Percentiles rank a stretch among this genome's conserved stretches.
Conservation (phyloP, 37 sponge, comb jelly and placozoan genomes). For the Spongia lamella region DNA sequence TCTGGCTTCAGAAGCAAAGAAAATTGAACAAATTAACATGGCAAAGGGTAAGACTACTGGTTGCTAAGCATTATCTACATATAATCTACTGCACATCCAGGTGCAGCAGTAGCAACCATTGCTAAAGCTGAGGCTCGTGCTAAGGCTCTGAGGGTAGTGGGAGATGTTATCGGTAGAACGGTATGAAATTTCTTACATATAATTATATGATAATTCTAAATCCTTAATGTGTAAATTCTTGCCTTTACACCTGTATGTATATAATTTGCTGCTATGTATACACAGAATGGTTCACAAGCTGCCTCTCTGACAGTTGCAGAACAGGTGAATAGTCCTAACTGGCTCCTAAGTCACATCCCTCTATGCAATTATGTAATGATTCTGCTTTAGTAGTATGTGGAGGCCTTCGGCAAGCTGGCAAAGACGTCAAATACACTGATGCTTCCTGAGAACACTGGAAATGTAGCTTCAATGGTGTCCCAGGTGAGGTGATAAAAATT, state of each 20-base stretch:
- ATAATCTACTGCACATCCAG: constrained; percentile 30
- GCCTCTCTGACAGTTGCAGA: constrained; percentile 90
- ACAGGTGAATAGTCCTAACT: constrained; percentile 3
- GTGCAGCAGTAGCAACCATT: constrained; percentile 79
- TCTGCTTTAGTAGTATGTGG: constrained; percentile 70
- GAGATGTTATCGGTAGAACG: constrained; percentile 64
- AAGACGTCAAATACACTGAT: constrained; percentile 87
- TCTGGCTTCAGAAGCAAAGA: constrained; percentile 88
- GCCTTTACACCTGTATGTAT: neutral
- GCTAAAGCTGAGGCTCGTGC: constrained; percentile 81
- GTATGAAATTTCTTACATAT: no score
- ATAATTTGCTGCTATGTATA: neutral
- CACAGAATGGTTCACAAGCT: constrained; percentile 76
- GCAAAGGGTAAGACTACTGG: constrained; percentile 74
- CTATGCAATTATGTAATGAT: neutral
- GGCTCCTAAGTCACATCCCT: neutral
- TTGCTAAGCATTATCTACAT: neutral
- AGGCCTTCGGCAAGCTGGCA: constrained; percentile 89
- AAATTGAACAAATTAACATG: constrained; percentile 87
- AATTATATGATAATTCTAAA: neutral
- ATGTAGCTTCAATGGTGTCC: constrained; percentile 92
- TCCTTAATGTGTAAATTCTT: no score
- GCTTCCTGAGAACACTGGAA: constrained; percentile 88
- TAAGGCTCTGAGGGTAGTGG: constrained; percentile 62
- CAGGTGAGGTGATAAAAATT: constrained; percentile 62